phyloP scores from a whole-genome alignment of 2,888 invertebrate genomes.

The Ectemnius continuus region DNA sequence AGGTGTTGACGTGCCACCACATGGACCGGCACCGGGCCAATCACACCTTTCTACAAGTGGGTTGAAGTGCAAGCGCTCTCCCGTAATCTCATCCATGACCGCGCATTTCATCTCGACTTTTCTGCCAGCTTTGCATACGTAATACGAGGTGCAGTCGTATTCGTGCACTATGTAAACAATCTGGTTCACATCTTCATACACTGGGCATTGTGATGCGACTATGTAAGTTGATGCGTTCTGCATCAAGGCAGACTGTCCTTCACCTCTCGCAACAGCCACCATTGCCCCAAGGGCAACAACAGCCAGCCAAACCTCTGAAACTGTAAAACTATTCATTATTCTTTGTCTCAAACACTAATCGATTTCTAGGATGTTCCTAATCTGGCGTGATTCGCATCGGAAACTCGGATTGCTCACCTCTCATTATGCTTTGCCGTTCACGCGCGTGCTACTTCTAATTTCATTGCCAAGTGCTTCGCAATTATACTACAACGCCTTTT shows the following conservation, averaged over 20 bases:
- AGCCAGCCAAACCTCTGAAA: conserved; percentile 19
- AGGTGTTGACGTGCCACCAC: too few species aligned
- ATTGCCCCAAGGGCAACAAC: conserved; percentile 18
- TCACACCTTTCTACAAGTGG: conserved; percentile 47
- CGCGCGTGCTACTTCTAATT: too few species aligned
- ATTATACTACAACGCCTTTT: too few species aligned
- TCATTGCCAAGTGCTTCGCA: too few species aligned
- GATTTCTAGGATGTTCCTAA: too few species aligned
- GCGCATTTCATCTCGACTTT: conserved; percentile 45
- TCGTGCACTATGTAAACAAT: conserved; percentile 58
- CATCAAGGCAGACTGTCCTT: background rate
- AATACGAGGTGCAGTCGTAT: conserved; percentile 60
- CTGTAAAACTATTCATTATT: background rate
- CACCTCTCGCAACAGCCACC: background rate
- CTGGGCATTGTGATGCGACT: conserved; percentile 54
- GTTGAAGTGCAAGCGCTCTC: conserved; percentile 55
- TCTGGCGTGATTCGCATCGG: too few species aligned
- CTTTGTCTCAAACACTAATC: background rate
- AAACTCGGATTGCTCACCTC: too few species aligned
- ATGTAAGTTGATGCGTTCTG: background rate
- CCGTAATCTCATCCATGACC: conserved; percentile 28
- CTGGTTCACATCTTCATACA: conserved; percentile 22
- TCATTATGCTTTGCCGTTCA: too few species aligned
- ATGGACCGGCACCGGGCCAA: conserved; percentile 33
- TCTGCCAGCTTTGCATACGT: conserved; percentile 47